These are phyloP conservation scores for Trematocara zebra DNA, from an alignment of 2,113 vertebrate genomes.

Conservation along the genomic window DNA sequence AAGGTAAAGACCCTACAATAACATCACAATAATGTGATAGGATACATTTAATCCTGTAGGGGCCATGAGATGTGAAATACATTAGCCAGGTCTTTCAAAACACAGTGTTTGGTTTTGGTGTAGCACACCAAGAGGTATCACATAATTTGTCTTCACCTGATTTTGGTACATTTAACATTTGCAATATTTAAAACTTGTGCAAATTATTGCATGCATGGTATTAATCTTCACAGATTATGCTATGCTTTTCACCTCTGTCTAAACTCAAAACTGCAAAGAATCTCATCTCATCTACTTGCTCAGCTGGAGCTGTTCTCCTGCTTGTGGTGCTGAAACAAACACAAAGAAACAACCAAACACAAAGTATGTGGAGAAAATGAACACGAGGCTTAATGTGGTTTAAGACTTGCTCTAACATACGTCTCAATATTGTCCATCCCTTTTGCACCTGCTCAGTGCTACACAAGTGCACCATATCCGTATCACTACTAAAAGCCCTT, in stretches of 20 bases:
- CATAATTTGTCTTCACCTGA: neutral
- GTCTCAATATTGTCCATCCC: neutral
- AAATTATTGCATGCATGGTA: neutral
- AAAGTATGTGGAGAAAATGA: neutral
- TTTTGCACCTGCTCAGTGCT: neutral
- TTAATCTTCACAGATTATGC: neutral
- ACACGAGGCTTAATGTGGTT: neutral
- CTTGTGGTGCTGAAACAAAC: slow-evolving; percentile 16
- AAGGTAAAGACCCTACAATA: neutral
- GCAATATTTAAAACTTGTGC: neutral
- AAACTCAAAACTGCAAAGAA: neutral
- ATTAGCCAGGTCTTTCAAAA: neutral
- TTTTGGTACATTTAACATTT: neutral
- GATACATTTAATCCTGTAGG: neutral
- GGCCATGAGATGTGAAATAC: rapidly evolving
- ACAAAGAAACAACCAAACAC: neutral
- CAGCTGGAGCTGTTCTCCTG: slow-evolving; percentile 28
- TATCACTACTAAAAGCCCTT: neutral
- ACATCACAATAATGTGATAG: neutral
- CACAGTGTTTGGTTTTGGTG: neutral
- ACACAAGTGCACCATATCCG: neutral
- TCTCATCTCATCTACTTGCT: neutral
- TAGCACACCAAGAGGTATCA: neutral
- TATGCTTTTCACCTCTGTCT: neutral
- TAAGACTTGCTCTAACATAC: neutral